Evolutionary conservation across 2,797 vertebrate genomes (phyloP).

Genomic region (Anguilla obscura): DNA sequence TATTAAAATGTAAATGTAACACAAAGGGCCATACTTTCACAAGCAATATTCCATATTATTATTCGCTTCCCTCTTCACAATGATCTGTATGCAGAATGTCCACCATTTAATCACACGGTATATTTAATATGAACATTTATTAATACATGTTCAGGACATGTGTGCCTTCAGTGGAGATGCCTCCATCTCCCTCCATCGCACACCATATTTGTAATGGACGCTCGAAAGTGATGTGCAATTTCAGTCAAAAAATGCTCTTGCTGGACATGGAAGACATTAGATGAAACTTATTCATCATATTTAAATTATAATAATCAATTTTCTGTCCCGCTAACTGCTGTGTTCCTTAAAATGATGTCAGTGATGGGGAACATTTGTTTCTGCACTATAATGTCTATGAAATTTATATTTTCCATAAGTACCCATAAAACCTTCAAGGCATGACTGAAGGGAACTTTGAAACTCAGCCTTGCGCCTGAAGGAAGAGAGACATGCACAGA

Average conservation of each 20-base stretch:
- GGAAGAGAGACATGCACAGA: slow-evolving; percentile 46
- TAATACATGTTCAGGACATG: slow-evolving; percentile 61
- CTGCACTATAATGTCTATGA: slow-evolving; percentile 70
- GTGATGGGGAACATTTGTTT: slow-evolving; percentile 85
- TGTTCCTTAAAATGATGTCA: slow-evolving; percentile 82
- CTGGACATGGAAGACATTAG: slow-evolving; percentile 68
- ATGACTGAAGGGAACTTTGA: slow-evolving; percentile 82
- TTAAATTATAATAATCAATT: slow-evolving; percentile 97
- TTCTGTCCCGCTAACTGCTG: slow-evolving; percentile 89
- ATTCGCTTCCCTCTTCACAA: slow-evolving; percentile 44
- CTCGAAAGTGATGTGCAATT: slow-evolving; percentile 44
- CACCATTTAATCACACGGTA: slow-evolving; percentile 49
- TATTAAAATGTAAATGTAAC: slow-evolving; percentile 52
- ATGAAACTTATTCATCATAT: slow-evolving; percentile 97
- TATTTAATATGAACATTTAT: slow-evolving; percentile 58
- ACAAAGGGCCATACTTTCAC: slow-evolving; percentile 42
- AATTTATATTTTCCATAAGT: slow-evolving; percentile 78
- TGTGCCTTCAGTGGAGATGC: slow-evolving; percentile 35
- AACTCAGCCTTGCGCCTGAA: neutral
- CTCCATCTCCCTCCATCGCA: slow-evolving; percentile 61
- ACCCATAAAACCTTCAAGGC: slow-evolving; percentile 81
- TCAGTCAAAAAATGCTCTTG: slow-evolving; percentile 60
- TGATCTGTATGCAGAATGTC: slow-evolving; percentile 37
- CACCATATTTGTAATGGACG: slow-evolving; percentile 60
- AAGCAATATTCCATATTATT: slow-evolving; percentile 38